A percentile compares a stretch with the other conserved stretches of the same genome.
Evolutionary conservation across 2,888 invertebrate species (phyloP).

Genomic region (Orthosia incerta): DNA sequence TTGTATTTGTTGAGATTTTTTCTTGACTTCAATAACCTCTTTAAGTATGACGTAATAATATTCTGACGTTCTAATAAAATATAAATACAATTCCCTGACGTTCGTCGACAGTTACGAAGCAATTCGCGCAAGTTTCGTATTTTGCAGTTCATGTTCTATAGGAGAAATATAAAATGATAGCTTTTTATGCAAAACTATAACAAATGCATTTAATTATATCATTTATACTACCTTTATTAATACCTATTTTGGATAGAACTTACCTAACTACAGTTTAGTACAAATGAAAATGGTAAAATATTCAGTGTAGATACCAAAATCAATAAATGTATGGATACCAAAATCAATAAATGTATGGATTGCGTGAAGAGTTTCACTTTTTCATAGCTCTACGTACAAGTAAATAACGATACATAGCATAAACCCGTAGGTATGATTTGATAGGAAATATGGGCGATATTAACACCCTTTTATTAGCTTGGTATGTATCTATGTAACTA

Average conservation of each 20-base stretch:
- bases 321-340: slow-evolving; percentile 36
- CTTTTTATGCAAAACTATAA: not conserved
- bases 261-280: not conserved
- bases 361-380: slow-evolving; percentile 32
- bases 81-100: not conserved
- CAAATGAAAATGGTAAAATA: slow-evolving; percentile 16
- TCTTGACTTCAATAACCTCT: not conserved
- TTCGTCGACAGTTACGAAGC: not conserved
- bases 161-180: not conserved
- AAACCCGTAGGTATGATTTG: slow-evolving; percentile 11
- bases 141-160: not conserved
- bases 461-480: no score
- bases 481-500: no score
- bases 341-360: slow-evolving; percentile 45
- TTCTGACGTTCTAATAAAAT: slow-evolving; percentile 1
- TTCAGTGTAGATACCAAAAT: no score
- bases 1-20: slow-evolving; percentile 9
- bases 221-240: not conserved
- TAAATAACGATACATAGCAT: slow-evolving; percentile 27
- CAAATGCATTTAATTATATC: not conserved
- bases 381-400: slow-evolving; percentile 31
- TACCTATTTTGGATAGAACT: not conserved
- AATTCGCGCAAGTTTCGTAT: not conserved
- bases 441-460: slow-evolving; percentile 35
- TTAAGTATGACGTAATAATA: slow-evolving; percentile 7